Base-by-base conservation (phyloP, 2,888 invertebrate genomes). In the Villa cingulata region DNA sequence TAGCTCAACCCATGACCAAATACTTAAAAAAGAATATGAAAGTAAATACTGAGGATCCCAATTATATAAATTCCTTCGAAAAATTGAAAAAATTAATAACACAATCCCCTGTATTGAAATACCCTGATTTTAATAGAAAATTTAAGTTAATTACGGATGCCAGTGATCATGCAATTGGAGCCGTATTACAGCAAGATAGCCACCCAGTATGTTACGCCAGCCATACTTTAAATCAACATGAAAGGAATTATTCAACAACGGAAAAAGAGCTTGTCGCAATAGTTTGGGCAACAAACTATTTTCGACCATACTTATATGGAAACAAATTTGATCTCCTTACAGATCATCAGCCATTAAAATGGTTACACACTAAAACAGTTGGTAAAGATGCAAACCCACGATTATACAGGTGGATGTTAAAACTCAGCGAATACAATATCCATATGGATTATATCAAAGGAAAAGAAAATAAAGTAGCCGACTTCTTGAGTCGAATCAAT, bases 401-500 rank as follows among this genome's bases (percentile, higher is more conserved):
- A 27, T 18, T 45, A 4, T 32, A 38, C 4, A 17, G 39, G 19
- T 43, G 36, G 20, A 12, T 37, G 36, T 15, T 42, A 16, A 34
- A 41, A 42, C 18, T 47, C n/a, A 42, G 47, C 15, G 47, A 47
- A 42, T 41, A 47, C 16, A 46, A 51, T 39, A 50, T 53, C 29
- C 46, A 37, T 37, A 46, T 54, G 34, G 46, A 48, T 27, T 51
- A 49, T 38, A 51, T 51, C 41, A 50, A 50, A 47, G 49, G 50
- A 10, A 52, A 48, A 32, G 50, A 50, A 43, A 52, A 55, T 43
- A 51, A 45, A 42, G 37, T 50, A 39, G 51, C 51, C 34, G 53
- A 54, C 45, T 52, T 53, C 48, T 38, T 50, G 43, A 54, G 48
- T 48, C 42, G 51, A 46, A 51, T 45, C 32, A 49, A 50, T 47